Conservation (phyloP, 2,113 vertebrate species). For the Patagioenas fasciata region DNA sequence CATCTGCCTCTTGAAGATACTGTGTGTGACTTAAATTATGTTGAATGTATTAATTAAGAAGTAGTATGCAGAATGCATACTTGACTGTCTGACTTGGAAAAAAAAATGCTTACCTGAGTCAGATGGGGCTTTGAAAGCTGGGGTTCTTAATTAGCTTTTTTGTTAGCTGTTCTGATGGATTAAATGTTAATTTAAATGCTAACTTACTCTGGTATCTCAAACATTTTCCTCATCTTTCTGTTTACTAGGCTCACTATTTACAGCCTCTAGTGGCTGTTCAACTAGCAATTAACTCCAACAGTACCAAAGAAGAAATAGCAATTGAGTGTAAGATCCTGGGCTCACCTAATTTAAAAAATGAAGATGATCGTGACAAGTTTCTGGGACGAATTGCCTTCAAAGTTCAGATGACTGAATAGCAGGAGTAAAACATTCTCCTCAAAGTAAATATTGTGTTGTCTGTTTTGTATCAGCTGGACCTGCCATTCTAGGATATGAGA, state of each 20-base stretch:
- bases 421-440: constrained; percentile 58
- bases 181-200: constrained; percentile 14
- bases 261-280: constrained; percentile 95
- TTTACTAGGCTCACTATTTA: constrained; percentile 84
- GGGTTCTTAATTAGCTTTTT: background rate
- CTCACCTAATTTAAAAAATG: constrained; percentile 82
- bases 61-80: background rate
- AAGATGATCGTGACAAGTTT: constrained; percentile 94
- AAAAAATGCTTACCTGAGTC: background rate
- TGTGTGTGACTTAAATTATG: background rate
- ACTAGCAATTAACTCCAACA: constrained; percentile 76
- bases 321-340: constrained; percentile 91
- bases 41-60: background rate
- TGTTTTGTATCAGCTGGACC: constrained; percentile 77
- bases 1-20: background rate
- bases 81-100: background rate
- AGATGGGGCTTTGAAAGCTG: background rate
- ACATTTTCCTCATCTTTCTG: constrained; percentile 42
- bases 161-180: background rate
- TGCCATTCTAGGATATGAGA: constrained; percentile 76
- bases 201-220: constrained; percentile 4
- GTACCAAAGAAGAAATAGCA: constrained; percentile 81
- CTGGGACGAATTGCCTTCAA: constrained; percentile 92
- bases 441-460: constrained; percentile 73
- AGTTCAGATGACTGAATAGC: constrained; percentile 83